Conservation (phyloP, 2,888 invertebrate genomes). For the Pterobdella sp. region DNA sequence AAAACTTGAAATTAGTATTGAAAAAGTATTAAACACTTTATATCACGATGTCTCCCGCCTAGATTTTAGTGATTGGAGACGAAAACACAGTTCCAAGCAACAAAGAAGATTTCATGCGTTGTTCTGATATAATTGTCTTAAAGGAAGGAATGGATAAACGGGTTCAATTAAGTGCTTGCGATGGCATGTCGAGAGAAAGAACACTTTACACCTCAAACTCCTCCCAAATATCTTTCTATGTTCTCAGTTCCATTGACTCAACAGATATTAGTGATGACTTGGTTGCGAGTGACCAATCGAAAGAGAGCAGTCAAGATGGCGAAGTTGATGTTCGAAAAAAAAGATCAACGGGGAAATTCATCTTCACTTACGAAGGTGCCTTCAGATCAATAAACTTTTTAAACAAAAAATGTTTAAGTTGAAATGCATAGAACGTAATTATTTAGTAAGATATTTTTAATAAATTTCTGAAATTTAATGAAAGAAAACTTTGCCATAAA, state of each 20-base stretch:
- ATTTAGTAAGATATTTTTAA: no score
- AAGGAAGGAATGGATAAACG: slow-evolving; percentile 10
- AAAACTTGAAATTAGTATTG: no score
- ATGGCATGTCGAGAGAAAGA: slow-evolving; percentile 27
- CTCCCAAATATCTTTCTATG: slow-evolving; percentile 24
- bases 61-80: slow-evolving; percentile 27
- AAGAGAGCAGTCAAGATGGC: slow-evolving; percentile 28
- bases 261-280: slow-evolving; percentile 24
- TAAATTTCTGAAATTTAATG: no score
- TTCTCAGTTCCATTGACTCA: slow-evolving; percentile 20
- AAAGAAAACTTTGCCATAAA: no score
- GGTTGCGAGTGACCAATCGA: slow-evolving; percentile 17
- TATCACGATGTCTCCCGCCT: no score
- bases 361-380: slow-evolving; percentile 30
- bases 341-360: slow-evolving; percentile 22
- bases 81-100: slow-evolving; percentile 19
- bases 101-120: slow-evolving; percentile 22
- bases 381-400: background rate
- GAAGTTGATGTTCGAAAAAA: slow-evolving; percentile 7
- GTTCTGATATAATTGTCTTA: slow-evolving; percentile 27
- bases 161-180: slow-evolving; percentile 22
- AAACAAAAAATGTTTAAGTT: background rate
- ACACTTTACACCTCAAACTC: slow-evolving; percentile 25
- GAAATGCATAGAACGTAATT: no score
- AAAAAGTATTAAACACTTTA: no score